Percentiles rank a stretch among this genome's conserved stretches.
These are phyloP conservation scores for Palythoa grandiflora DNA, from an alignment of 92 coral and sea anemone species.

Conservation along the genomic window DNA sequence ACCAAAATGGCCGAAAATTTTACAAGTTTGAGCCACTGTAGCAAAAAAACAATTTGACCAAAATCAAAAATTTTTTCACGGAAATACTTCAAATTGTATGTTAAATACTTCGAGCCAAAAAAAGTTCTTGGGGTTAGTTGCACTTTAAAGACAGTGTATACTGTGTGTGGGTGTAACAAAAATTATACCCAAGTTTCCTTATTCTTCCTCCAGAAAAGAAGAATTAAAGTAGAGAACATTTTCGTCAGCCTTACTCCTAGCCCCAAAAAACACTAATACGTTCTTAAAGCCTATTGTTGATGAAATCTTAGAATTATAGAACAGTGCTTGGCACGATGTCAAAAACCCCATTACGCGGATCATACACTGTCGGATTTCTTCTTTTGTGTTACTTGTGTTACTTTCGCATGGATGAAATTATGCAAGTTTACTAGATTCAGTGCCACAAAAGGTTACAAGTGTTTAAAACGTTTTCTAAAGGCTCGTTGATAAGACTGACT, in stretches of 20 bases:
- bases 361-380: conserved; percentile 44
- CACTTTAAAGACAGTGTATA: conserved; percentile 24
- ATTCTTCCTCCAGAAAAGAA: conserved; percentile 49
- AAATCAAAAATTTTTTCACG: too few relatives aligned
- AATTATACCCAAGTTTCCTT: conserved; percentile 34
- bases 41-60: too few relatives aligned
- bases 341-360: conserved; percentile 3
- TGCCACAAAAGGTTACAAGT: conserved; percentile 52
- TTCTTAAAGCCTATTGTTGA: conserved; percentile 18
- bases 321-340: conserved; percentile 48
- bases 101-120: too few relatives aligned
- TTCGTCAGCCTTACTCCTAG: conserved; percentile 51
- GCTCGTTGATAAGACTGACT: conserved; percentile 36
- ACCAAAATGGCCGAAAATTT: too few relatives aligned
- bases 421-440: conserved; percentile 42
- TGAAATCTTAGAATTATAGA: conserved; percentile 40
- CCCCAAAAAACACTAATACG: conserved; percentile 36
- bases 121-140: too few relatives aligned
- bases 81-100: too few relatives aligned
- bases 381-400: conserved; percentile 52
- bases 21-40: too few relatives aligned
- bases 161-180: conserved; percentile 38
- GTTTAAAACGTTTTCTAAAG: conserved; percentile 47
- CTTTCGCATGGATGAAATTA: conserved; percentile 55
- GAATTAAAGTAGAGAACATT: conserved; percentile 56